Evolutionary conservation across 2,113 vertebrate genomes (phyloP).

Genomic region (Grantiella picta): DNA sequence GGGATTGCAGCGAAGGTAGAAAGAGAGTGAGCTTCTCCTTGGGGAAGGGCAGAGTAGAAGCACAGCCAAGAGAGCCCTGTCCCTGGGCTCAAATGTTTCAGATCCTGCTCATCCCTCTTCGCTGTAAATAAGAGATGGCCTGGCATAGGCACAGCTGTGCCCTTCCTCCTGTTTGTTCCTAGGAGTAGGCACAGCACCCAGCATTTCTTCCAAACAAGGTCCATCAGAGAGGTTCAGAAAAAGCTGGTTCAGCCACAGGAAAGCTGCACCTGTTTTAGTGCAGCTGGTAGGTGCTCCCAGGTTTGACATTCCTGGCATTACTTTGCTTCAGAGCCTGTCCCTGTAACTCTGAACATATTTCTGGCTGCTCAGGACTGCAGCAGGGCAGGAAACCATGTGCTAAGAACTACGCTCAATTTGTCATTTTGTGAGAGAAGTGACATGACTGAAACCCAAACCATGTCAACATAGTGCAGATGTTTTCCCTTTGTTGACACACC

Average conservation of each 20-base stretch:
- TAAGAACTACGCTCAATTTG: background rate
- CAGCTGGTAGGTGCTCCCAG: background rate
- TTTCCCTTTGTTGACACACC: constrained; percentile 26
- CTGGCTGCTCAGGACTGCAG: background rate
- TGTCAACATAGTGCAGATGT: constrained; percentile 31
- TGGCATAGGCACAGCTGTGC: background rate
- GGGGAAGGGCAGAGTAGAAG: background rate
- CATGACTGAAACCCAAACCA: background rate
- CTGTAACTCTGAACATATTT: background rate
- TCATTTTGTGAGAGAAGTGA: constrained; percentile 14
- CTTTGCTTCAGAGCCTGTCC: background rate
- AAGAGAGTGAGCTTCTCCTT: background rate
- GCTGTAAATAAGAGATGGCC: background rate
- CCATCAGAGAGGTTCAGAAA: background rate
- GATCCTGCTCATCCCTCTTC: background rate
- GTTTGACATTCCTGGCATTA: background rate
- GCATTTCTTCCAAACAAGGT: background rate
- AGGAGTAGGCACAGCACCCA: background rate
- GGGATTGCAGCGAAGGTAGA: accelerated
- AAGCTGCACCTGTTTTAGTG: background rate
- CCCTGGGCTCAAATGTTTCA: background rate
- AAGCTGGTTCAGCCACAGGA: background rate
- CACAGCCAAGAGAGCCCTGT: background rate
- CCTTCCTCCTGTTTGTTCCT: background rate
- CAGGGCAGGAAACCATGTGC: background rate